Conservation (phyloP, 2,113 vertebrate genomes). For the Nansenia antarctica region DNA sequence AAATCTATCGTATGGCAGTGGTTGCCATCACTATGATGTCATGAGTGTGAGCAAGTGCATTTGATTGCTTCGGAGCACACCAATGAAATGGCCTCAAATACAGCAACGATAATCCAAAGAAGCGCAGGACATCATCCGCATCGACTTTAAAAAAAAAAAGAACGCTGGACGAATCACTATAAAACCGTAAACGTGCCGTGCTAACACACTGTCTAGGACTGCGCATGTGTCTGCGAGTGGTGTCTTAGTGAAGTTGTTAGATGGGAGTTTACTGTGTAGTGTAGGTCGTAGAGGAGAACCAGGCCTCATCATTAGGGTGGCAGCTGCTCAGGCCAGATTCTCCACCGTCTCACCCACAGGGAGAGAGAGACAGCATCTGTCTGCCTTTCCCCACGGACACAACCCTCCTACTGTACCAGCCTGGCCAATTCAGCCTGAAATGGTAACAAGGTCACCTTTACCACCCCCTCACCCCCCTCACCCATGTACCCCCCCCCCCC, state of each 20-base stretch:
- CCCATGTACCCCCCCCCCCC: neutral
- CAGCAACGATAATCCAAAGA: neutral
- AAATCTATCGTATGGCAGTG: no score
- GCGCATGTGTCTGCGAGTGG: neutral
- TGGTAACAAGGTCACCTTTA: slow-evolving; percentile 70
- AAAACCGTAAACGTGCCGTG: neutral
- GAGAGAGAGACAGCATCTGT: slow-evolving; percentile 77
- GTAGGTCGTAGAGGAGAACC: slow-evolving; percentile 49
- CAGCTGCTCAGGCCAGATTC: slow-evolving; percentile 79
- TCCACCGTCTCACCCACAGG: slow-evolving; percentile 80
- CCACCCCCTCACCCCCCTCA: neutral
- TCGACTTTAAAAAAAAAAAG: no score
- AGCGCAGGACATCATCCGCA: no score
- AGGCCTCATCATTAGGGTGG: slow-evolving; percentile 75
- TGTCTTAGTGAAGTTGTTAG: neutral
- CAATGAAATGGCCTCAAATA: neutral
- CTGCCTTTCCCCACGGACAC: slow-evolving; percentile 78
- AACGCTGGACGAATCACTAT: neutral
- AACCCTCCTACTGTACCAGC: slow-evolving; percentile 73
- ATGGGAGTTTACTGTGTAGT: neutral
- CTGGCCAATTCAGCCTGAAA: slow-evolving; percentile 73
- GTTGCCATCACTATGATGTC: neutral
- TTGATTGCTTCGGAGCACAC: neutral
- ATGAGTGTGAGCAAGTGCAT: neutral
- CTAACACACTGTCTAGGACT: neutral